phyloP scores from a whole-genome alignment of 2,113 vertebrate genomes.

The Platysternon megacephalum region DNA sequence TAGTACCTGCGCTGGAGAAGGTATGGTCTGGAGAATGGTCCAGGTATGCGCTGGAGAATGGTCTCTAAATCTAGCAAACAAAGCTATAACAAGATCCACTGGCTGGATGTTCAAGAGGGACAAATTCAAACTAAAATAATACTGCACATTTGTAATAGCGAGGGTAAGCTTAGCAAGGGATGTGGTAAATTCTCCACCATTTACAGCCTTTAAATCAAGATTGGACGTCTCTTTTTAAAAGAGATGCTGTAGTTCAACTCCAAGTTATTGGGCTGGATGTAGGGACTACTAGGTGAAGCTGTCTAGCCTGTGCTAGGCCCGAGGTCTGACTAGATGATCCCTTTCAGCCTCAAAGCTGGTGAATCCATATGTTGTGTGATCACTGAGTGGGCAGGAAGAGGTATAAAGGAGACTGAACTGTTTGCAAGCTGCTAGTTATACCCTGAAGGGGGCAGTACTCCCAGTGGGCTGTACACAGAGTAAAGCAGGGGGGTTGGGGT shows the following conservation, averaged over 20 bases:
- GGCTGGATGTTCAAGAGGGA: neutral
- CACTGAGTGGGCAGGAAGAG: neutral
- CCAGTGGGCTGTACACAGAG: neutral
- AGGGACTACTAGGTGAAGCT: neutral
- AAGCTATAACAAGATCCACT: neutral
- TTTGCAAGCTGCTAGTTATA: neutral
- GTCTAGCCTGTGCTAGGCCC: accelerated
- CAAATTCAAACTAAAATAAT: neutral
- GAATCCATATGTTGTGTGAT: neutral
- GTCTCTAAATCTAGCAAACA: neutral
- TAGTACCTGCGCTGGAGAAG: neutral
- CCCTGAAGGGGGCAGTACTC: neutral
- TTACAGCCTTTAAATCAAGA: neutral
- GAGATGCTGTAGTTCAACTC: neutral
- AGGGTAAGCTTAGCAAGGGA: neutral
- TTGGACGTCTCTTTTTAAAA: neutral
- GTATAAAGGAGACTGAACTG: neutral
- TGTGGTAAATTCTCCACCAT: neutral
- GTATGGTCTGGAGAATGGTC: too few relatives aligned
- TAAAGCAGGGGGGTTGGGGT: too few relatives aligned
- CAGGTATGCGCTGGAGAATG: too few relatives aligned
- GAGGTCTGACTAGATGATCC: neutral
- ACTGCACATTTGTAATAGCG: neutral
- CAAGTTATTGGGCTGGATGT: neutral
- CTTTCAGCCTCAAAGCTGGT: neutral